Evolutionary conservation across 1,140 invertebrate genomes (phyloP).

Genomic region (Mactra quadrangularis): DNA sequence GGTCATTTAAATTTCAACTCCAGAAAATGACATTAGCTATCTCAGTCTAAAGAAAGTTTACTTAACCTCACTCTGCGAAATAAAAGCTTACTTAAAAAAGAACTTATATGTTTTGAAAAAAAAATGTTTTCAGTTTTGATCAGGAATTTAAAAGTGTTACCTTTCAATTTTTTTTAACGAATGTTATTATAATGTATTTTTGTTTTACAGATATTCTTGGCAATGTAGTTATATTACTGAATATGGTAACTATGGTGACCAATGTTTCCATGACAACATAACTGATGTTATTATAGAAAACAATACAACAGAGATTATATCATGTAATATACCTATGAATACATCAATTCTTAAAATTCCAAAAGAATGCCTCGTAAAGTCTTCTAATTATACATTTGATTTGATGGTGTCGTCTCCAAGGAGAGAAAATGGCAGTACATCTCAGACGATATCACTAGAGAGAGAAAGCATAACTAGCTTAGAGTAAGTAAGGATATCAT

Average conservation of each 20-base stretch:
- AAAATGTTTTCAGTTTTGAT: no score
- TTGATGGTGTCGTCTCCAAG: constrained; percentile 15
- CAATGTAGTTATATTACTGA: constrained; percentile 13
- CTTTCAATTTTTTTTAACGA: no score
- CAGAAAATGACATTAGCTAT: no score
- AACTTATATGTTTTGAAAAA: no score
- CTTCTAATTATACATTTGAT: constrained; percentile 45
- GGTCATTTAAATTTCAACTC: no score
- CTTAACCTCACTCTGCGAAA: no score
- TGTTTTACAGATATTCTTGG: constrained; percentile 19
- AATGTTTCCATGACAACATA: constrained; percentile 13
- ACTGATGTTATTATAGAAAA: not conserved
- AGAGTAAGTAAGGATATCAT: constrained; percentile 11
- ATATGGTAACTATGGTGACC: constrained; percentile 20
- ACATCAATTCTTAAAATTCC: constrained; percentile 24
- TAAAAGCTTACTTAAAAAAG: no score
- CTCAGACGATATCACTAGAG: constrained; percentile 30
- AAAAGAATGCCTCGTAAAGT: constrained; percentile 19
- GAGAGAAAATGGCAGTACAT: constrained; percentile 23
- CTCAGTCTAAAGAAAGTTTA: no score
- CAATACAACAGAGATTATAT: constrained; percentile 3
- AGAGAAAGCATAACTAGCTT: not conserved
- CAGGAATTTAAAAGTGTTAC: no score
- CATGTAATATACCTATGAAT: constrained; percentile 35
- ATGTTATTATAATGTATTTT: no score